Evolutionary conservation across 2,888 invertebrate genomes (phyloP).

Genomic region (Heteromurus nitidus): DNA sequence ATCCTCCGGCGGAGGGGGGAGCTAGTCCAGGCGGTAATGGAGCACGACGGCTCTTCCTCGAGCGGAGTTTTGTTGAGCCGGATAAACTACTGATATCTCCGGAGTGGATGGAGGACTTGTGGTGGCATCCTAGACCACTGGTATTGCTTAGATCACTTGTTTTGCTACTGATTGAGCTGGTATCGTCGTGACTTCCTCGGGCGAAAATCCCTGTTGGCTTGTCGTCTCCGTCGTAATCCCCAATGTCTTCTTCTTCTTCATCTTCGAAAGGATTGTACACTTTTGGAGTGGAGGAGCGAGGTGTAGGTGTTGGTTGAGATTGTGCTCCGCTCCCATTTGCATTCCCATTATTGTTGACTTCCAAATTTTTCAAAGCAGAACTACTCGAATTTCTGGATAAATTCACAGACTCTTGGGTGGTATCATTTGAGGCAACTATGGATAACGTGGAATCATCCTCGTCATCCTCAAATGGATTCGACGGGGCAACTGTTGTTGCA

Average conservation of each 20-base stretch:
- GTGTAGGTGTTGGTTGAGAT: slow-evolving; percentile 46
- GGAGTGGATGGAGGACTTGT: slow-evolving; percentile 62
- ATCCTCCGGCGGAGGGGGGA: slow-evolving; percentile 56
- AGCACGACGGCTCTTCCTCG: slow-evolving; percentile 74
- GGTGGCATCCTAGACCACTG: slow-evolving; percentile 61
- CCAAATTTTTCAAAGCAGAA: neutral
- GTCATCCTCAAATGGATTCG: slow-evolving; percentile 43
- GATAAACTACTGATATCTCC: slow-evolving; percentile 63
- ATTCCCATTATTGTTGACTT: slow-evolving; percentile 62
- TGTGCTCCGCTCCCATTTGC: neutral
- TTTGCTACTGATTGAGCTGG: slow-evolving; percentile 68
- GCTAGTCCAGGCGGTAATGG: slow-evolving; percentile 74
- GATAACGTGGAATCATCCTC: slow-evolving; percentile 5
- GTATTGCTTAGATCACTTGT: slow-evolving; percentile 66
- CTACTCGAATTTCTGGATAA: slow-evolving; percentile 4
- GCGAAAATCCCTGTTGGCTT: slow-evolving; percentile 47
- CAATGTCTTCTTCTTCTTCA: slow-evolving; percentile 68
- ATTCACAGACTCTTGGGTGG: neutral
- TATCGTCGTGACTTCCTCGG: slow-evolving; percentile 60
- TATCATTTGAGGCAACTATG: neutral
- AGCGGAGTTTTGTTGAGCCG: slow-evolving; percentile 65
- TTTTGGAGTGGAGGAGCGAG: slow-evolving; percentile 41
- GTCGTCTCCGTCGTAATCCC: slow-evolving; percentile 59
- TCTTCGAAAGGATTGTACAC: slow-evolving; percentile 71
- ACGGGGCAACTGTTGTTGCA: neutral